phyloP scores from a whole-genome alignment of 1,140 invertebrate genomes.

The Cylas formicarius region DNA sequence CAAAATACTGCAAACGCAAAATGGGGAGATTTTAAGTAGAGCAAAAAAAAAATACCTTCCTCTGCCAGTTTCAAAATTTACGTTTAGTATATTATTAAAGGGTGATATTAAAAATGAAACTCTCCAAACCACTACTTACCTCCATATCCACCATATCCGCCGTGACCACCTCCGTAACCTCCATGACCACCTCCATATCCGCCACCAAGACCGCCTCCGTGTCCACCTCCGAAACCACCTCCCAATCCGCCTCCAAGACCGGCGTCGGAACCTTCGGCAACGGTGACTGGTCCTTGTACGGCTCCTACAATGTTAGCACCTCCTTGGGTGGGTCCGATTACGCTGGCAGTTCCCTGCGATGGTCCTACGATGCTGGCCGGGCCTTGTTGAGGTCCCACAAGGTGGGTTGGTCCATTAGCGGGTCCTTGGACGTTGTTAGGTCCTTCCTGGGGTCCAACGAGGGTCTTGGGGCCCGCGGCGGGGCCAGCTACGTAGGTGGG shows the following conservation, averaged over 20 bases:
- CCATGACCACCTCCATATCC: constrained; percentile 6
- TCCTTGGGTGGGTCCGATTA: constrained; percentile 24
- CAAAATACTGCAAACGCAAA: too few species aligned
- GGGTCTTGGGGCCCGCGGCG: constrained; percentile 15
- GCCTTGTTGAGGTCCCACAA: constrained; percentile 22
- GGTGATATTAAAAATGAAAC: too few species aligned
- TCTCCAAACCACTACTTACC: too few species aligned
- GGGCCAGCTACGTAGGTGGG: background rate
- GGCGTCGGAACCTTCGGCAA: constrained; percentile 19
- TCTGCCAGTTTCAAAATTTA: too few species aligned
- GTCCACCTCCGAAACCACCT: constrained; percentile 12
- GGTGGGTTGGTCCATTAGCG: constrained; percentile 20
- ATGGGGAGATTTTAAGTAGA: too few species aligned
- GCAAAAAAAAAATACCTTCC: too few species aligned
- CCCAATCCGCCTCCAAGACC: constrained; percentile 15
- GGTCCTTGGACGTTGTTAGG: constrained; percentile 21
- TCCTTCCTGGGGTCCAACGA: constrained; percentile 19
- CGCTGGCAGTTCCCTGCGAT: constrained; percentile 21
- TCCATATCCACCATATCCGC: too few species aligned
- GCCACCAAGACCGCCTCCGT: constrained; percentile 6
- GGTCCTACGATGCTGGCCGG: constrained; percentile 21
- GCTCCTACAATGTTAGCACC: constrained; percentile 21
- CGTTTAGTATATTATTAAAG: too few species aligned
- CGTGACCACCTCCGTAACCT: constrained; percentile 12
- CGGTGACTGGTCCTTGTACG: constrained; percentile 21